Conservation (phyloP, 2,888 invertebrate species). For the Erannis defoliaria region DNA sequence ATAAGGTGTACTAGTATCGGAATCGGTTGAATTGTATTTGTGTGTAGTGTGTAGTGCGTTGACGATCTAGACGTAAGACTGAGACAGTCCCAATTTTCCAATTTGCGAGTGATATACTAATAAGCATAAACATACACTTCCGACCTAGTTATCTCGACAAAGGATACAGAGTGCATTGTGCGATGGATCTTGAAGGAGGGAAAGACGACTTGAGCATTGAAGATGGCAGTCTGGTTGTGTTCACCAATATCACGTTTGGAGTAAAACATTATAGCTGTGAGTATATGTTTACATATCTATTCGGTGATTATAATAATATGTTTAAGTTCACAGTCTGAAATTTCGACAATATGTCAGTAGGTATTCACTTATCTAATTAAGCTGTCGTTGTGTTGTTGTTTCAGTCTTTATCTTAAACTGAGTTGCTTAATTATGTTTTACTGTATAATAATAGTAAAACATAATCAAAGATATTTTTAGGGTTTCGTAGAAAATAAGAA, state of each 20-base stretch:
- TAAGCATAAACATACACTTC: constrained; percentile 52
- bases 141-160: constrained; percentile 45
- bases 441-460: too few species aligned
- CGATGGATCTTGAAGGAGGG: constrained; percentile 72
- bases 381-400: background rate
- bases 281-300: constrained; percentile 3
- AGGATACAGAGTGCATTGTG: constrained; percentile 36
- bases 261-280: constrained; percentile 17
- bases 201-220: constrained; percentile 70
- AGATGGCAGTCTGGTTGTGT: constrained; percentile 69
- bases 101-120: constrained; percentile 56
- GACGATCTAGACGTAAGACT: constrained; percentile 2
- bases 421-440: too few species aligned
- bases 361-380: background rate
- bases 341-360: background rate
- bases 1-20: background rate
- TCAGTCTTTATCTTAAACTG: too few species aligned
- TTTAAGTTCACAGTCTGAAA: background rate
- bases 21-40: constrained; percentile 14
- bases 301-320: background rate
- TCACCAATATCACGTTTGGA: constrained; percentile 48
- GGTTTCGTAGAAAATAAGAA: too few species aligned
- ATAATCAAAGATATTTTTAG: too few species aligned
- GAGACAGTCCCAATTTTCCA: constrained; percentile 61
- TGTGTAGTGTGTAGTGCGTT: constrained; percentile 37